Evolutionary conservation across 2,113 vertebrate species (phyloP).

Genomic region (Hucho hucho): DNA sequence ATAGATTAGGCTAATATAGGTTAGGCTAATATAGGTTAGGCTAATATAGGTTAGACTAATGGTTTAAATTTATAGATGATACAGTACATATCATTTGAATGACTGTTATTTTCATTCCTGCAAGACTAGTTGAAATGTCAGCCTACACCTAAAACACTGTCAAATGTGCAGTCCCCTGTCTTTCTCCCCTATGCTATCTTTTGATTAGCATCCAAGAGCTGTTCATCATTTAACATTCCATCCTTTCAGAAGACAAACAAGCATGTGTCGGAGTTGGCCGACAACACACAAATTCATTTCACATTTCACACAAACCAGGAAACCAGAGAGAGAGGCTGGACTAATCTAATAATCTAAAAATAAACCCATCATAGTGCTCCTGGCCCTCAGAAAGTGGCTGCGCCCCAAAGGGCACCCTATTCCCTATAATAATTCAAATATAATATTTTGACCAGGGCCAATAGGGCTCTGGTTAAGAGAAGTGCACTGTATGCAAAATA

Average conservation of each 20-base stretch:
- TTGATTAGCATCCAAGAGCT: constrained; percentile 26
- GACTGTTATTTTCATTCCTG: neutral
- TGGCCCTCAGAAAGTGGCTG: neutral
- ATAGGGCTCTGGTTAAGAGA: too few species aligned
- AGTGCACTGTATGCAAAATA: neutral
- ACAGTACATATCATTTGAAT: neutral
- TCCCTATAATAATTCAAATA: too few species aligned
- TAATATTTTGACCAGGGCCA: too few species aligned
- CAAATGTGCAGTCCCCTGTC: neutral
- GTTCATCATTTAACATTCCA: constrained; percentile 51
- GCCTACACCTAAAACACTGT: neutral
- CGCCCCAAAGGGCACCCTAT: too few species aligned
- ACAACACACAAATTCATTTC: constrained; percentile 39
- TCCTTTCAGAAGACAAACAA: constrained; percentile 44
- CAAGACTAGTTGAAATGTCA: neutral
- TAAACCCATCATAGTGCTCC: constrained; percentile 41
- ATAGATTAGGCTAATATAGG: neutral
- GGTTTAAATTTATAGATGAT: too few species aligned
- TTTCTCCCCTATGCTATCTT: neutral
- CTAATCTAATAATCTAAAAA: constrained; percentile 28
- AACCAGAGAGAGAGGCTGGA: constrained; percentile 24
- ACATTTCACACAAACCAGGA: constrained; percentile 18
- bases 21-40: neutral
- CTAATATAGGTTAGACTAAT: too few species aligned
- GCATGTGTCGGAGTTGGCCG: constrained; percentile 16